Percentiles rank a stretch among this genome's conserved stretches.
phyloP scores from a whole-genome alignment of 1,140 invertebrate species.

The Nasonia vitripennis region DNA sequence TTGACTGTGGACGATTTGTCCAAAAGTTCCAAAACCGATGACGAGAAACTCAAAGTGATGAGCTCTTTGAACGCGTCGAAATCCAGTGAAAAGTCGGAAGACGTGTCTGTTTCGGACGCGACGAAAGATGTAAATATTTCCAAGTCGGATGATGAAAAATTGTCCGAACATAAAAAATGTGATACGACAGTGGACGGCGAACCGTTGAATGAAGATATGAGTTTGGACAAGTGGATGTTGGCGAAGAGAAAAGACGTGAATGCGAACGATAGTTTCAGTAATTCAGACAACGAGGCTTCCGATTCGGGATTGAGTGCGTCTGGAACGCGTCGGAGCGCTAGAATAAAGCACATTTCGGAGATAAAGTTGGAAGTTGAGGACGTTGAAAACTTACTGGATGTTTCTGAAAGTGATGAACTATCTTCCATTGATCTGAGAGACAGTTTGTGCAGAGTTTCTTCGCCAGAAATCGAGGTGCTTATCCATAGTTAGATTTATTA shows the following conservation, averaged over 20 bases:
- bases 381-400: conserved; percentile 28
- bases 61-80: conserved; percentile 51
- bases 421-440: conserved; percentile 51
- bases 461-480: conserved; percentile 39
- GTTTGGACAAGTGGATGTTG: conserved; percentile 50
- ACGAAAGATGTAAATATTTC: conserved; percentile 53
- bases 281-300: conserved; percentile 35
- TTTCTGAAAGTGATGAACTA: conserved; percentile 44
- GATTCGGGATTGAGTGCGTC: conserved; percentile 21
- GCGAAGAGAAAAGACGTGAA: conserved; percentile 51
- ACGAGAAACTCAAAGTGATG: conserved; percentile 65
- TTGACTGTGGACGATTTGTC: conserved; percentile 18
- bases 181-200: conserved; percentile 34
- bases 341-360: conserved; percentile 15
- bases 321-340: conserved; percentile 33
- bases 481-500: neutral
- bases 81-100: conserved; percentile 41
- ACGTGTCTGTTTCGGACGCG: neutral
- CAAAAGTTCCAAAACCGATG: conserved; percentile 64
- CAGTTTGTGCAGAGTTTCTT: conserved; percentile 49
- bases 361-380: conserved; percentile 42
- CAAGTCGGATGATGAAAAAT: conserved; percentile 64
- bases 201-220: conserved; percentile 46
- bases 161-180: conserved; percentile 57
- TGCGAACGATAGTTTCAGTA: conserved; percentile 16